phyloP scores from a whole-genome alignment of 2,888 invertebrate genomes.

The Athalia circularis region DNA sequence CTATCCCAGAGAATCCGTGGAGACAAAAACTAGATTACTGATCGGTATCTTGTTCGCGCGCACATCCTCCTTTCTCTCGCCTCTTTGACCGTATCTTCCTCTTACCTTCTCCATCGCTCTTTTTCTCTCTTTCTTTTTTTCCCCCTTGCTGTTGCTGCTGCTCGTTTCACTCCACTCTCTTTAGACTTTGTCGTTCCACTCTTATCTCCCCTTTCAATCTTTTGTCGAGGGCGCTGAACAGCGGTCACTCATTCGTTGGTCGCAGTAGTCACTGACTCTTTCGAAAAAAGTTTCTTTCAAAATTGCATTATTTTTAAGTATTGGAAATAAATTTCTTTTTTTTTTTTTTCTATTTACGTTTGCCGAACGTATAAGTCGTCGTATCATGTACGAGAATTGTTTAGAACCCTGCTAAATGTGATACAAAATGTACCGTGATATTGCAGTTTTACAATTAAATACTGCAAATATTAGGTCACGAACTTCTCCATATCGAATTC shows the following conservation, averaged over 20 bases:
- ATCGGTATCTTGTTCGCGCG: conserved; percentile 45
- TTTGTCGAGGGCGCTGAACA: conserved; percentile 30
- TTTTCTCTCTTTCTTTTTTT: conserved; percentile 42
- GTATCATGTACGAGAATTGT: neutral
- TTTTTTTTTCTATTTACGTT: neutral
- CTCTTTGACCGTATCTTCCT: conserved; percentile 47
- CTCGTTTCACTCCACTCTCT: conserved; percentile 47
- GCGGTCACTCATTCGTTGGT: conserved; percentile 41
- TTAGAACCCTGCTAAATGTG: neutral
- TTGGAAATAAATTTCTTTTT: neutral
- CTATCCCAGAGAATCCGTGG: conserved; percentile 27
- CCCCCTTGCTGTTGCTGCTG: conserved; percentile 33
- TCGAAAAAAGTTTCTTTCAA: conserved; percentile 28
- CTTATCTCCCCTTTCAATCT: conserved; percentile 49
- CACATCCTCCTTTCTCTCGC: conserved; percentile 40
- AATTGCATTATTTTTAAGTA: neutral
- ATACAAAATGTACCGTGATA: neutral
- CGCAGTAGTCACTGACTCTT: conserved; percentile 41
- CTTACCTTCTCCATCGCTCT: conserved; percentile 67
- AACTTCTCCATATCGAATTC: neutral
- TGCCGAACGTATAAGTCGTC: neutral
- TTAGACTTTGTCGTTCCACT: conserved; percentile 28
- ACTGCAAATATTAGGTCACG: neutral
- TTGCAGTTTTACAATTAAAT: neutral
- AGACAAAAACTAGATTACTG: conserved; percentile 46